These are phyloP conservation scores for Gobio occitaniae DNA, from an alignment of 2,797 vertebrate species.

Conservation along the genomic window DNA sequence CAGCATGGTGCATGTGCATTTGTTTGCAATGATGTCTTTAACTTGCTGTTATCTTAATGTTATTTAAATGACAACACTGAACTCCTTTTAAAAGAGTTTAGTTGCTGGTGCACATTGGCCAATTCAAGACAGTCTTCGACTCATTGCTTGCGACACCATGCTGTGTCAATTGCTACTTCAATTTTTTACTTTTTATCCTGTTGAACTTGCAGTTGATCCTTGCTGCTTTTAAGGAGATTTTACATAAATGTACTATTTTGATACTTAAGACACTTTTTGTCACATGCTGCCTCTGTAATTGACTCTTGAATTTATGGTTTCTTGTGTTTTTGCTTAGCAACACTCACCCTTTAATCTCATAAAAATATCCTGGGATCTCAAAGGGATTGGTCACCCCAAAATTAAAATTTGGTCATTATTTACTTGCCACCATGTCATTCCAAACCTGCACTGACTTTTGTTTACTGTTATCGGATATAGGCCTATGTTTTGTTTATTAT, in stretches of 20 bases:
- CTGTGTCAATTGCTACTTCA: constrained; percentile 5
- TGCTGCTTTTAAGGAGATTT: not conserved
- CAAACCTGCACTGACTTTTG: not conserved
- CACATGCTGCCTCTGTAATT: not conserved
- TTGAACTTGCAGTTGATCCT: not conserved
- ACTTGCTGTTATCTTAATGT: constrained; percentile 22
- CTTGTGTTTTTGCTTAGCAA: not conserved
- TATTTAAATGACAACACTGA: constrained; percentile 15
- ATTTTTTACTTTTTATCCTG: not conserved
- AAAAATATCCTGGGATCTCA: not conserved
- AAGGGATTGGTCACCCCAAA: not conserved
- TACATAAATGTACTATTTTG: not conserved
- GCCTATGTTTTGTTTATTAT: too few species aligned
- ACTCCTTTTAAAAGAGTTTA: constrained; percentile 12
- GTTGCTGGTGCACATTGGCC: not conserved
- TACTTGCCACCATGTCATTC: not conserved
- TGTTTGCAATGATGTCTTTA: constrained; percentile 7
- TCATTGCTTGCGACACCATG: not conserved
- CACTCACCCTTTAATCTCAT: not conserved
- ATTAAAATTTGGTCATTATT: not conserved
- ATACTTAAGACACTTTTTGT: not conserved
- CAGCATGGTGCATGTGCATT: constrained; percentile 9
- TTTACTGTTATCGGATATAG: too few species aligned
- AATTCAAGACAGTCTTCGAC: not conserved
- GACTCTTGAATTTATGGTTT: not conserved